Conservation (phyloP, 2,113 vertebrate species). For the Callipepla californica region DNA sequence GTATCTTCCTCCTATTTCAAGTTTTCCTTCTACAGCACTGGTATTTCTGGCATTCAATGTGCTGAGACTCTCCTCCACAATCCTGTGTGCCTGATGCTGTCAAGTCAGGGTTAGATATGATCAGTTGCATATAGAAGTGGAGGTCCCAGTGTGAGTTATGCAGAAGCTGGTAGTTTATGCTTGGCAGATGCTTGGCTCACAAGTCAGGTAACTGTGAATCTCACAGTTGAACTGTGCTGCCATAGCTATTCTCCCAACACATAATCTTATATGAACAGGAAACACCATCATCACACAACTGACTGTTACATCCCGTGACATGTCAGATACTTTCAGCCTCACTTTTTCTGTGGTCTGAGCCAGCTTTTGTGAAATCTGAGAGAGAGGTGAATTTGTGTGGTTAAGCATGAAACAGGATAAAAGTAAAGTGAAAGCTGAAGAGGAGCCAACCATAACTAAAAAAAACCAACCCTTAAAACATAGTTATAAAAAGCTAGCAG, state of each 20-base stretch:
- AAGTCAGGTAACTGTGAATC: background rate
- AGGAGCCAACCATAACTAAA: background rate
- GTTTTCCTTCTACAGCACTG: background rate
- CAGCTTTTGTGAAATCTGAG: background rate
- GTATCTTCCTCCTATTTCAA: background rate
- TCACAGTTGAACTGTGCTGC: background rate
- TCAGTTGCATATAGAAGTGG: background rate
- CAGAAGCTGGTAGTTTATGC: background rate
- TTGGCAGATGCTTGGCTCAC: background rate
- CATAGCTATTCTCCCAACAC: background rate
- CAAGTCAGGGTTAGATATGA: background rate
- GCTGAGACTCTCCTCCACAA: background rate
- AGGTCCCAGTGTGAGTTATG: background rate
- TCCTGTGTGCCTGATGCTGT: background rate
- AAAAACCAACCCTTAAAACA: background rate
- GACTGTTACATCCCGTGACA: background rate
- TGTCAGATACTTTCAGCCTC: background rate
- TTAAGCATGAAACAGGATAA: slow-evolving; percentile 11
- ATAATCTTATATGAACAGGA: background rate
- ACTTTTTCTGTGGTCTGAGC: background rate
- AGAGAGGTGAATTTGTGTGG: background rate
- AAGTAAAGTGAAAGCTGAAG: background rate
- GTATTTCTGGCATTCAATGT: background rate
- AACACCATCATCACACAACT: background rate
- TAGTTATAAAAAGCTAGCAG: background rate